phyloP scores from a whole-genome alignment of 2,888 invertebrate genomes.

The Callimorpha dominula region DNA sequence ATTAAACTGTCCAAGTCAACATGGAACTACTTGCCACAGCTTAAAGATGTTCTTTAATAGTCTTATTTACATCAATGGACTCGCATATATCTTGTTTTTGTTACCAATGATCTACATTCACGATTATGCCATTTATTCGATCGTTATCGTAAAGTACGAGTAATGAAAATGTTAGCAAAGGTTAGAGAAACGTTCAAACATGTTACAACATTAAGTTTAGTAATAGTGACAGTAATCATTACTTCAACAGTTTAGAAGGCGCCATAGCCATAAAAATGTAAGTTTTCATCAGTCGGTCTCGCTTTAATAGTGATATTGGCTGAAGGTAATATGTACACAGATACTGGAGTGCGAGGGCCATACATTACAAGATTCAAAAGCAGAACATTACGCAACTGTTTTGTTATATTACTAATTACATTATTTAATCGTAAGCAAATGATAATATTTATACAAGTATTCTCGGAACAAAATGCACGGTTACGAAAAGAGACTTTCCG shows the following conservation, averaged over 20 bases:
- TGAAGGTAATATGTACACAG: not conserved
- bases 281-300: not conserved
- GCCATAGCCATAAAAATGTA: not conserved
- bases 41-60: conserved; percentile 50
- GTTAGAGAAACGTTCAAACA: conserved; percentile 53
- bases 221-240: not conserved
- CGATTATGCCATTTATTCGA: conserved; percentile 54
- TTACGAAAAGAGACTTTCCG: too few relatives aligned
- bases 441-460: too few relatives aligned
- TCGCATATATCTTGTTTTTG: conserved; percentile 52
- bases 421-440: too few relatives aligned
- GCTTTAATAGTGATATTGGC: not conserved
- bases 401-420: not conserved
- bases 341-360: not conserved
- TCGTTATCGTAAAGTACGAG: conserved; percentile 59
- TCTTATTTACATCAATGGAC: conserved; percentile 48
- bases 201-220: not conserved
- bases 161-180: conserved; percentile 60
- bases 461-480: too few relatives aligned
- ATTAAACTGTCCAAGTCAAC: conserved; percentile 48
- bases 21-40: conserved; percentile 28
- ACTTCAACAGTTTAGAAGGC: not conserved
- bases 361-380: not conserved
- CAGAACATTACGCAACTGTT: too few relatives aligned
- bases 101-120: conserved; percentile 45